Evolutionary conservation across 2,888 invertebrate genomes (phyloP), one percentile per base, ranked within the genome.

Genomic region (Megastigmus dorsalis): DNA sequence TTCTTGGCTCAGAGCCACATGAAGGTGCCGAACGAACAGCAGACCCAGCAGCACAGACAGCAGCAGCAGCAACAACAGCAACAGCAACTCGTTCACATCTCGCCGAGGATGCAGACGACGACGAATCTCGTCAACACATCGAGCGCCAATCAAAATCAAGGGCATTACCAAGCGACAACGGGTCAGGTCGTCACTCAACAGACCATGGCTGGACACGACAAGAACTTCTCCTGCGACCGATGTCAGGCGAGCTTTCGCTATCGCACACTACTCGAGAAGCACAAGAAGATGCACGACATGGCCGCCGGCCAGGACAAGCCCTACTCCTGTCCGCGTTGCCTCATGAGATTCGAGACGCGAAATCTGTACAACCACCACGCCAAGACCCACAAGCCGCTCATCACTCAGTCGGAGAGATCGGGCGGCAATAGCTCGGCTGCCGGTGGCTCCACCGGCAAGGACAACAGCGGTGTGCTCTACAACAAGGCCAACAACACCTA

Each of bases 291-390:
- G 78, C 88, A 88, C 80, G 85, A 85, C 26, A 79, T 81, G 43
- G 69, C 67, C 6, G 69, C 69, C 0, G 83, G 83, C 9, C 82
- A 82, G 63, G 87, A 86, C 45, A 88, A 87, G 60, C 87, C 88
- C 0, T 88, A 85, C 65, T 86, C 87, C 0, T 88, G 88, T 52
- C 82, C 87, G 0, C 84, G 84, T 18, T 88, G 88, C 50, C 77
- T 84, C n/a, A 85, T 88, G 87, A 82, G 88, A 5, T 88, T 88
- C 76, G 88, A 88, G 74, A 88, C 88, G 1, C 80, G 88, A 13
- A 88, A 88, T 57, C 77, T 85, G 45, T 88, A 88, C 77, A 88
- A 88, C 78, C 88, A 88, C 77, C 88, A 88, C 70, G 86, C 88
- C 38, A 88, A 88, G 79, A 87, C 88, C 5, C 88, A 88, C 77